These are phyloP conservation scores for Oryzias woworae DNA, from an alignment of 2,113 vertebrate species.

Conservation along the genomic window DNA sequence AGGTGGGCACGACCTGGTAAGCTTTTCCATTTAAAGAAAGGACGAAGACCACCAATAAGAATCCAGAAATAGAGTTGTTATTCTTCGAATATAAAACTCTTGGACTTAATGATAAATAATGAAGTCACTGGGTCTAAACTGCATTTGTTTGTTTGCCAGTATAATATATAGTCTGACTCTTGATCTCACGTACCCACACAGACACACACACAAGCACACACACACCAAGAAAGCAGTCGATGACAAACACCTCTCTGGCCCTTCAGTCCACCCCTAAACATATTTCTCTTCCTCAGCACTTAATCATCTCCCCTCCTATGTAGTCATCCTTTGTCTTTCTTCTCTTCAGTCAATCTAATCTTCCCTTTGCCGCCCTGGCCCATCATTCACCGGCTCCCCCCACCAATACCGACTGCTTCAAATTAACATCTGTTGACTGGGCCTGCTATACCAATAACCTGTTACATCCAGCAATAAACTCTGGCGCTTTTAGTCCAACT, in stretches of 20 bases:
- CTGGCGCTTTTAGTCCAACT: constrained; percentile 37
- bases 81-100: too few relatives aligned
- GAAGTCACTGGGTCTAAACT: too few relatives aligned
- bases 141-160: too few relatives aligned
- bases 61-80: too few relatives aligned
- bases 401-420: constrained; percentile 35
- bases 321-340: constrained; percentile 51
- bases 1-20: too few relatives aligned
- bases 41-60: too few relatives aligned
- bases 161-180: too few relatives aligned
- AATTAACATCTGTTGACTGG: constrained; percentile 63
- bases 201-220: neutral
- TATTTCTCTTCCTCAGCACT: constrained; percentile 41
- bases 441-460: constrained; percentile 47
- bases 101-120: too few relatives aligned
- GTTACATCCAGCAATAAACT: constrained; percentile 35
- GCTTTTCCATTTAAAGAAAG: too few relatives aligned
- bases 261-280: constrained; percentile 8
- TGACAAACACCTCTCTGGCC: constrained; percentile 5
- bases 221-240: constrained; percentile 11
- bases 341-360: constrained; percentile 39
- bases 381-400: constrained; percentile 41
- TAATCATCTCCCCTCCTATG: constrained; percentile 47
- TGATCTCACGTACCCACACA: neutral
- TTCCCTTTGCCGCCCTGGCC: constrained; percentile 19